A percentile compares a stretch with the other conserved stretches of the same genome.
phyloP scores from a whole-genome alignment of 2,113 vertebrate genomes.

The Hiodon tergisus region DNA sequence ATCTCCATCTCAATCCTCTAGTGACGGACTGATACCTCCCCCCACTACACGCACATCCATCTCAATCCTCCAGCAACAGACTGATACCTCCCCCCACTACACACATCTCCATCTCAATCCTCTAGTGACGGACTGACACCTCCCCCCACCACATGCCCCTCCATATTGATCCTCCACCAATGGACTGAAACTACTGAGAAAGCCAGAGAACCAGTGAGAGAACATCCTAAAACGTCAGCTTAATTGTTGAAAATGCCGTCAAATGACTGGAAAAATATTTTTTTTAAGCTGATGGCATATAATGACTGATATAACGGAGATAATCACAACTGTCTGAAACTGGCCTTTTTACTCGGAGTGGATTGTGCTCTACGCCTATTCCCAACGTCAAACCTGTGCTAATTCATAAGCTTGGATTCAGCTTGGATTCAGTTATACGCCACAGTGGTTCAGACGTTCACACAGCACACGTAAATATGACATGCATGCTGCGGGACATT shows the following conservation, averaged over 20 bases:
- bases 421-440: too few relatives aligned
- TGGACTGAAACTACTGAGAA: not conserved
- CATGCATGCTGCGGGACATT: too few relatives aligned
- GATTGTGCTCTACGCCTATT: too few relatives aligned
- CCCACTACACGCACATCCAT: not conserved
- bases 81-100: not conserved
- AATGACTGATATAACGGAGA: constrained; percentile 3
- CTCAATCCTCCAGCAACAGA: too few relatives aligned
- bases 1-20: too few relatives aligned
- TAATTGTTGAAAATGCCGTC: constrained; percentile 1
- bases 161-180: not conserved
- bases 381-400: too few relatives aligned
- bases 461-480: too few relatives aligned
- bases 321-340: constrained; percentile 18
- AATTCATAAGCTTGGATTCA: too few relatives aligned
- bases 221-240: not conserved
- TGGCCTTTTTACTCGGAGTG: not conserved
- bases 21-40: not conserved
- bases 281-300: constrained; percentile 11
- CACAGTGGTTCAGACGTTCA: too few relatives aligned
- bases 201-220: not conserved
- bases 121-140: too few relatives aligned
- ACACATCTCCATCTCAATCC: not conserved
- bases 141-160: not conserved
- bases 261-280: not conserved